A percentile compares a stretch with the other conserved stretches of the same genome.
These are phyloP conservation scores for Anabas testudineus DNA, from an alignment of 2,797 vertebrate genomes.

Conservation along the genomic window DNA sequence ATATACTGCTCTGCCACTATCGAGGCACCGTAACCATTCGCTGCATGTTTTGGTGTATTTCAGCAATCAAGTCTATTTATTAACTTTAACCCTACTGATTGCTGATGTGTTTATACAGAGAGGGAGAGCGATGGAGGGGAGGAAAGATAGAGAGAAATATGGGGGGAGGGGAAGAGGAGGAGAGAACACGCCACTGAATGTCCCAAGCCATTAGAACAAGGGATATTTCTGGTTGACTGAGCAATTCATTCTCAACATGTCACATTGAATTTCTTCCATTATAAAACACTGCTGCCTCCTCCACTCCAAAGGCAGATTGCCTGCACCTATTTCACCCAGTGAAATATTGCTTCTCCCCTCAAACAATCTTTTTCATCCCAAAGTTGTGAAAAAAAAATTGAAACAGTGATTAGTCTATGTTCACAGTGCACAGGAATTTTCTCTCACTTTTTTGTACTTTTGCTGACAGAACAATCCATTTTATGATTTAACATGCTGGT, in stretches of 20 bases:
- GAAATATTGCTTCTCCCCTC: slow-evolving; percentile 85
- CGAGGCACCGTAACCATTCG: slow-evolving; percentile 1
- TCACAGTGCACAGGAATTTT: slow-evolving; percentile 57
- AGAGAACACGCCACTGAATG: slow-evolving; percentile 85
- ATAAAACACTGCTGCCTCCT: slow-evolving; percentile 87
- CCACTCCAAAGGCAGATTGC: slow-evolving; percentile 88
- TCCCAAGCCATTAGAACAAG: slow-evolving; percentile 99
- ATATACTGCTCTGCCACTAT: slow-evolving; percentile 31
- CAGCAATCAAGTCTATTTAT: slow-evolving; percentile 61
- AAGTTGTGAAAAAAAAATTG: slow-evolving; percentile 75
- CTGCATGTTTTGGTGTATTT: slow-evolving; percentile 41
- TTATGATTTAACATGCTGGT: slow-evolving; percentile 32
- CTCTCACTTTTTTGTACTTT: slow-evolving; percentile 11
- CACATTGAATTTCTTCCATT: slow-evolving; percentile 99
- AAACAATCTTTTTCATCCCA: slow-evolving; percentile 84
- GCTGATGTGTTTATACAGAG: slow-evolving; percentile 66
- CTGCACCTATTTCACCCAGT: slow-evolving; percentile 86
- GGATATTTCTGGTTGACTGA: slow-evolving; percentile 99
- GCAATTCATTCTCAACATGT: slow-evolving; percentile 98
- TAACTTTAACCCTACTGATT: slow-evolving; percentile 61
- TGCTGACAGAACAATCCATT: slow-evolving; percentile 10
- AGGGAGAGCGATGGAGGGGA: slow-evolving; percentile 53
- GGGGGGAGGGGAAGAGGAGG: slow-evolving; percentile 66
- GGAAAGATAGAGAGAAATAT: slow-evolving; percentile 65
- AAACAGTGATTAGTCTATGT: slow-evolving; percentile 78